A percentile compares a stretch with the other conserved stretches of the same genome.
phyloP scores from a whole-genome alignment of 2,888 invertebrate species.

The Melieria picta region DNA sequence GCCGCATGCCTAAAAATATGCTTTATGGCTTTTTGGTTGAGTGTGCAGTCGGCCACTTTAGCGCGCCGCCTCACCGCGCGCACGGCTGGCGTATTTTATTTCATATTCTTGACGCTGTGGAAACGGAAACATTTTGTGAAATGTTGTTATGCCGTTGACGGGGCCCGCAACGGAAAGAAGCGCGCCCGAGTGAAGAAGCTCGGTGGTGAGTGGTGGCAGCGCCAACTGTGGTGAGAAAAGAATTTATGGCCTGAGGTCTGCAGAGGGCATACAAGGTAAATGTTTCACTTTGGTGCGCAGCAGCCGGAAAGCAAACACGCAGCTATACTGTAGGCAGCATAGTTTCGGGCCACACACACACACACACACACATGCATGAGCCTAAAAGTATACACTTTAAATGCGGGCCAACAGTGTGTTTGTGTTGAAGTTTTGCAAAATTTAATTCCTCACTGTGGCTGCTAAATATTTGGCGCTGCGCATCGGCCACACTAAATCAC shows the following conservation, averaged over 20 bases:
- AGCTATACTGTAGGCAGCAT: background rate
- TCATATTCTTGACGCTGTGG: background rate
- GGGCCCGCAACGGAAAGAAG: background rate
- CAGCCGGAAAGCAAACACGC: background rate
- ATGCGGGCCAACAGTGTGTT: no score
- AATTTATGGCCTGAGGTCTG: constrained; percentile 59
- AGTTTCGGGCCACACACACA: background rate
- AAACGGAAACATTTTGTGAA: constrained; percentile 5
- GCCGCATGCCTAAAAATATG: constrained; percentile 35
- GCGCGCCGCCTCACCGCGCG: background rate
- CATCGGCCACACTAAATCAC: no score
- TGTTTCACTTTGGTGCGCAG: constrained; percentile 13
- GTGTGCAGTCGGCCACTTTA: constrained; percentile 12
- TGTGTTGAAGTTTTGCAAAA: no score
- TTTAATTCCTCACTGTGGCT: no score
- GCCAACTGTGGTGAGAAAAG: constrained; percentile 56
- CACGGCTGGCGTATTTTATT: constrained; percentile 11
- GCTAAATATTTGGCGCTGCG: no score
- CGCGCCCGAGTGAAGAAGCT: background rate
- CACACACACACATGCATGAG: background rate
- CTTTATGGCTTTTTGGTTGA: constrained; percentile 31
- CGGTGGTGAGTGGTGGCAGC: background rate
- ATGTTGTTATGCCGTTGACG: background rate
- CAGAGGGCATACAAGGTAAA: constrained; percentile 54
- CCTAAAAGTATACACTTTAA: no score